Percentiles rank a stretch among this genome's conserved stretches.
These are phyloP conservation scores for Microctenopoma stevenorrisi DNA, from an alignment of 2,797 vertebrate species.

Conservation along the genomic window DNA sequence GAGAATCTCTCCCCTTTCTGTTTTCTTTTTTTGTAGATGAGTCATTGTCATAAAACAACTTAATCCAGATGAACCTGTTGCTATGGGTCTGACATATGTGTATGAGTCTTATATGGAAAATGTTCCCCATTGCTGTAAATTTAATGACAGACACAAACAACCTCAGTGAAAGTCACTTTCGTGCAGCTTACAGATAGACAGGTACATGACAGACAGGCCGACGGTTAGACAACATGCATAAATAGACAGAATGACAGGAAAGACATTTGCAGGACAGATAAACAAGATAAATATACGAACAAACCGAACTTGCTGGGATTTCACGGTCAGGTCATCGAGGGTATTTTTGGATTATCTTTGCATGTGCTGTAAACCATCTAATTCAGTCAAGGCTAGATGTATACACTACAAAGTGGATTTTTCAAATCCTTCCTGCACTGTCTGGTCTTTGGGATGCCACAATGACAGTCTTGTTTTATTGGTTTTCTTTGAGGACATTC, in stretches of 20 bases:
- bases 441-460: slow-evolving; percentile 75
- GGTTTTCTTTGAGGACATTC: slow-evolving; percentile 81
- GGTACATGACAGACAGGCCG: slow-evolving; percentile 1
- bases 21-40: slow-evolving; percentile 42
- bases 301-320: slow-evolving; percentile 43
- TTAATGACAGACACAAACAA: slow-evolving; percentile 50
- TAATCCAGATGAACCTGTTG: slow-evolving; percentile 52
- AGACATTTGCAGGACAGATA: slow-evolving; percentile 43
- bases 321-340: slow-evolving; percentile 23
- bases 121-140: slow-evolving; percentile 61
- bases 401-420: slow-evolving; percentile 67
- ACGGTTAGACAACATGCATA: slow-evolving; percentile 20
- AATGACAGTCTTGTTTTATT: slow-evolving; percentile 82
- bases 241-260: slow-evolving; percentile 20
- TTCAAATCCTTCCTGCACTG: slow-evolving; percentile 58
- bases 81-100: slow-evolving; percentile 33
- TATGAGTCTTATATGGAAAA: slow-evolving; percentile 50
- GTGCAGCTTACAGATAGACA: neutral
- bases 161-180: slow-evolving; percentile 40
- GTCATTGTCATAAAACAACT: slow-evolving; percentile 59
- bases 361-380: slow-evolving; percentile 66
- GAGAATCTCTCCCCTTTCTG: neutral
- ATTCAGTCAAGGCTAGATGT: slow-evolving; percentile 60
- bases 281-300: slow-evolving; percentile 53
- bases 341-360: slow-evolving; percentile 68